These are phyloP conservation scores for Zaprionus davidi DNA, from an alignment of 1,140 invertebrate genomes.

Conservation along the genomic window DNA sequence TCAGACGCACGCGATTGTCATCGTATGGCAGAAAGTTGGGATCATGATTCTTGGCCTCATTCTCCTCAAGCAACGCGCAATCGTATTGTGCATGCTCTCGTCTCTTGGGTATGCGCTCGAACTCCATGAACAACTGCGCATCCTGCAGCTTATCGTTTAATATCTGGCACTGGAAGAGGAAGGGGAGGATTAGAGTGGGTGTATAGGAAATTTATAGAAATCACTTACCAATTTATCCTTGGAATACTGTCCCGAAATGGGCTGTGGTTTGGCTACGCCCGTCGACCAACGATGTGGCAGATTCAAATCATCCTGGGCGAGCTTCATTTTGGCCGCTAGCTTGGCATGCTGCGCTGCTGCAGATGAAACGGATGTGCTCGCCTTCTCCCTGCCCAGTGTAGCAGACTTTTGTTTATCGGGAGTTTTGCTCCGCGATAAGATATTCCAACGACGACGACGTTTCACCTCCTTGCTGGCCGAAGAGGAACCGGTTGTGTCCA, in stretches of 20 bases:
- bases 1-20: constrained; percentile 92
- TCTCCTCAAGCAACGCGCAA: constrained; percentile 80
- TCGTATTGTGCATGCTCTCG: constrained; percentile 86
- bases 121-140: constrained; percentile 93
- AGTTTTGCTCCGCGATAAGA: constrained; percentile 86
- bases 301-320: constrained; percentile 84
- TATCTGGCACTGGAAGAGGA: constrained; percentile 88
- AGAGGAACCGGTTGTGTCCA: constrained; percentile 65
- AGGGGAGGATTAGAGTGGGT: neutral
- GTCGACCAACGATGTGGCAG: constrained; percentile 88
- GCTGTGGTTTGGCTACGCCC: constrained; percentile 87
- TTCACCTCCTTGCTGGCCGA: constrained; percentile 85
- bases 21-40: constrained; percentile 94
- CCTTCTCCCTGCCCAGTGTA: constrained; percentile 87
- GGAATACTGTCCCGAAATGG: constrained; percentile 89
- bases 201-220: neutral
- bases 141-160: constrained; percentile 92
- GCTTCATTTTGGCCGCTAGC: constrained; percentile 84
- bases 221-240: constrained; percentile 90
- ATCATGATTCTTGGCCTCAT: constrained; percentile 81
- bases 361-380: constrained; percentile 29
- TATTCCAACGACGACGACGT: constrained; percentile 87
- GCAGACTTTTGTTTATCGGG: constrained; percentile 86
- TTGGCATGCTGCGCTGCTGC: constrained; percentile 67
- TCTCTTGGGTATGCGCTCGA: constrained; percentile 93